Evolutionary conservation across 2,888 invertebrate genomes (phyloP).

Genomic region (Ochlodes sylvanus): DNA sequence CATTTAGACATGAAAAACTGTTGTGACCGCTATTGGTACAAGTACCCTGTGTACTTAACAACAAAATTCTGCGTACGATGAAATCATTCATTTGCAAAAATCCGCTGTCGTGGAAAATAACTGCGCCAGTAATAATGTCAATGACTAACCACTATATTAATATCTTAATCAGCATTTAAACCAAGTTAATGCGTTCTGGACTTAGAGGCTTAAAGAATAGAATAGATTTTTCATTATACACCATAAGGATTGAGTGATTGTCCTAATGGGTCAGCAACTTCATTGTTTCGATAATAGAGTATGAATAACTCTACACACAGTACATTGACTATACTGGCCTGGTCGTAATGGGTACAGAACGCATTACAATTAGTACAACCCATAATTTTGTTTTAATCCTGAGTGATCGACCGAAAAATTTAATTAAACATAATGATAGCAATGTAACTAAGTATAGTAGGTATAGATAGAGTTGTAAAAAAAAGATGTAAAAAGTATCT

Average conservation of each 20-base stretch:
- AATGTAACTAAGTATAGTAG: too few species aligned
- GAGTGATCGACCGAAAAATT: too few species aligned
- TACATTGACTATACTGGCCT: too few species aligned
- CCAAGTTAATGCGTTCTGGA: not conserved
- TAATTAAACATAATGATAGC: too few species aligned
- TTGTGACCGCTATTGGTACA: not conserved
- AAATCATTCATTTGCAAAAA: constrained; percentile 24
- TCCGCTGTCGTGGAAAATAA: constrained; percentile 25
- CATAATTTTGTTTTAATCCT: too few species aligned
- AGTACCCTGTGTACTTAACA: not conserved
- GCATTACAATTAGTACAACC: too few species aligned
- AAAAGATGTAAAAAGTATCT: too few species aligned
- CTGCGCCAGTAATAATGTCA: constrained; percentile 18
- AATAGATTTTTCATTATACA: not conserved
- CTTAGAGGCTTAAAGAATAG: not conserved
- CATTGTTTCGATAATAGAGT: not conserved
- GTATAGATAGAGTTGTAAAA: too few species aligned
- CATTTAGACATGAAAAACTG: too few species aligned
- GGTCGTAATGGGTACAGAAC: too few species aligned
- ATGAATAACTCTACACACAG: not conserved
- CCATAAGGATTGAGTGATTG: not conserved
- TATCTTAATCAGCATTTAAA: constrained; percentile 17
- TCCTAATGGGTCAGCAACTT: not conserved
- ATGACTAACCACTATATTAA: constrained; percentile 21
- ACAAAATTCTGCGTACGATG: constrained; percentile 10